Base-by-base conservation (phyloP, 2,888 invertebrate species). In the Eupithecia inturbata region DNA sequence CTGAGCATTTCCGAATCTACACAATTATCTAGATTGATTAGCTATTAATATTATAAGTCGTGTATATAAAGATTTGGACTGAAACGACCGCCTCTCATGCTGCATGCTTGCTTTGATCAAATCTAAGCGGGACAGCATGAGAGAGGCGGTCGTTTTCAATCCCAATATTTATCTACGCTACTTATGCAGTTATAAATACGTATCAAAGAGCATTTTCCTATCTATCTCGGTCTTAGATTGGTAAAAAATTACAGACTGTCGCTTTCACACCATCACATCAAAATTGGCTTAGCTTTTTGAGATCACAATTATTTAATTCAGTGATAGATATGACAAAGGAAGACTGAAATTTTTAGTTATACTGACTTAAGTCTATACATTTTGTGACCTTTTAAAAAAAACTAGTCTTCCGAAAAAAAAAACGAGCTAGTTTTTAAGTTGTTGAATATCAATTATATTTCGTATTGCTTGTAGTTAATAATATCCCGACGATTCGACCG, bases 241-340 rank as follows among this genome's bases (percentile, higher is more conserved):
- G 82, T 85, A 82, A 81, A 83, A 83, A 84, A 79, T 70, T 75
- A 74, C 73, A 77, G 75, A 49, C 33, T 75, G 77, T 71, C 70
- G 57, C 63, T 49, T 68, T 73, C 79, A 79, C 78, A 80, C 80
- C 67, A 41, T 70, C 63, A 39, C 66, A 72, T 75, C 72, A 71
- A 73, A 75, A 67, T 57, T 41, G 73, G 67, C 71, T 66, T 72
- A 22, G 75, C 72, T 76, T 77, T 76, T 77, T 77, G 79, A 70
- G 69, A 75, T 72, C 70, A 72, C 71, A 63, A 31, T 31, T 62
- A 28, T 62, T 45, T 45, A 7, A 1, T n/a, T 60, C 26, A 60
- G 14, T n/a, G 19, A n/a, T 45, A 16, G 6, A 60, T 14, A n/a
- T n/a, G n/a, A n/a, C 26, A 33, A 5, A 60, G 67, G 72, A 67